Conservation (phyloP, 2,888 invertebrate species). For the Hypselothyrea guttata region DNA sequence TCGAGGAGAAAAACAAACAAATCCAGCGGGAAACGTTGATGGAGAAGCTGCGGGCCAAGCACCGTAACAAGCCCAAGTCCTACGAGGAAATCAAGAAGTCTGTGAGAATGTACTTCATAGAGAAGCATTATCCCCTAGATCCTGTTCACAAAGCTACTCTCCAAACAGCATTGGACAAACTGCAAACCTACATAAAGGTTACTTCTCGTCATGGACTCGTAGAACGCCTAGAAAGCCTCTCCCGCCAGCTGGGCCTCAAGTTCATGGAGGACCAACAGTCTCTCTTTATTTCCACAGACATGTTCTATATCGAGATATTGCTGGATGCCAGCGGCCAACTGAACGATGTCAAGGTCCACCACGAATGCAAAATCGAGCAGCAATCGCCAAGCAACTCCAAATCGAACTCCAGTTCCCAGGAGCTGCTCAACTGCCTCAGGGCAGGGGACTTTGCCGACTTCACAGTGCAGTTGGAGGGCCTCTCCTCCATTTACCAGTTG, state of each 20-base stretch:
- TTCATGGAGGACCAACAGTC: conserved; percentile 92
- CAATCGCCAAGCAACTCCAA: conserved; percentile 86
- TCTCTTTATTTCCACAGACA: conserved; percentile 96
- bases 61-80: conserved; percentile 92
- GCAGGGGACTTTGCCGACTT: conserved; percentile 95
- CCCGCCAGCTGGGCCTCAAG: conserved; percentile 94
- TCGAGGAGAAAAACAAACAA: conserved; percentile 86
- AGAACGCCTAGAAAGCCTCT: conserved; percentile 94
- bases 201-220: conserved; percentile 95
- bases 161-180: conserved; percentile 94
- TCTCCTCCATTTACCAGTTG: conserved; percentile 95
- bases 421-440: conserved; percentile 91
- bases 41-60: conserved; percentile 92
- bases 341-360: conserved; percentile 94
- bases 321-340: conserved; percentile 92
- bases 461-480: conserved; percentile 94
- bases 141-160: conserved; percentile 92
- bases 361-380: conserved; percentile 92
- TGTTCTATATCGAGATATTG: conserved; percentile 97
- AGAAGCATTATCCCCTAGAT: conserved; percentile 94
- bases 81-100: conserved; percentile 94
- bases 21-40: conserved; percentile 94
- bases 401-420: conserved; percentile 78
- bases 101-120: conserved; percentile 92
- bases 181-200: conserved; percentile 97